Conservation (phyloP, 64 coral and sea anemone genomes). For the Trachythela sp. region DNA sequence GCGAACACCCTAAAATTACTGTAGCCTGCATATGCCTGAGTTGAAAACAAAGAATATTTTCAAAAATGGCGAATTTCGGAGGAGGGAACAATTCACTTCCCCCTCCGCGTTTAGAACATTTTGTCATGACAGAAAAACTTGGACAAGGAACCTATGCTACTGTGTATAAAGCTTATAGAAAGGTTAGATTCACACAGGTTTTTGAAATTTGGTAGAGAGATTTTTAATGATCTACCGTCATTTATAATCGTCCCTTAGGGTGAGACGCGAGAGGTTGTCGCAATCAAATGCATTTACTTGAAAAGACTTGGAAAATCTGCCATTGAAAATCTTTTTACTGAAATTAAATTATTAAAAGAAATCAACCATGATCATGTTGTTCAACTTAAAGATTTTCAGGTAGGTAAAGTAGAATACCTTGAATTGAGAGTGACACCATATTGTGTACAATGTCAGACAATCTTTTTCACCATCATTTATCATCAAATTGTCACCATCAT, state of each 20-base stretch:
- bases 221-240: background rate
- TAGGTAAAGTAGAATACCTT: conserved; percentile 7
- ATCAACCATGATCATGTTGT: conserved; percentile 93
- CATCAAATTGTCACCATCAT: background rate
- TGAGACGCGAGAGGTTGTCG: conserved; percentile 88
- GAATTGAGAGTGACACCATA: background rate
- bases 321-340: conserved; percentile 85
- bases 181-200: conserved; percentile 35
- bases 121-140: conserved; percentile 92
- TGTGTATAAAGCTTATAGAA: conserved; percentile 96
- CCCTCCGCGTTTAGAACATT: conserved; percentile 80
- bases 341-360: conserved; percentile 91
- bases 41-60: too few relatives aligned
- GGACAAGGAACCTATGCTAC: conserved; percentile 95
- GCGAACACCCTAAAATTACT: too few relatives aligned
- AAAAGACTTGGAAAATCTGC: conserved; percentile 69
- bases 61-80: conserved; percentile 66
- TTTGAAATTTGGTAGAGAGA: background rate
- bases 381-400: conserved; percentile 92
- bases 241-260: conserved; percentile 46
- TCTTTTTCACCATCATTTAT: too few relatives aligned
- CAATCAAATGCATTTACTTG: conserved; percentile 87
- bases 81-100: conserved; percentile 22
- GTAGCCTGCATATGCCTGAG: too few relatives aligned
- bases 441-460: too few relatives aligned